Base-by-base conservation (phyloP, 2,113 vertebrate species). In the Accipiter cooperii region DNA sequence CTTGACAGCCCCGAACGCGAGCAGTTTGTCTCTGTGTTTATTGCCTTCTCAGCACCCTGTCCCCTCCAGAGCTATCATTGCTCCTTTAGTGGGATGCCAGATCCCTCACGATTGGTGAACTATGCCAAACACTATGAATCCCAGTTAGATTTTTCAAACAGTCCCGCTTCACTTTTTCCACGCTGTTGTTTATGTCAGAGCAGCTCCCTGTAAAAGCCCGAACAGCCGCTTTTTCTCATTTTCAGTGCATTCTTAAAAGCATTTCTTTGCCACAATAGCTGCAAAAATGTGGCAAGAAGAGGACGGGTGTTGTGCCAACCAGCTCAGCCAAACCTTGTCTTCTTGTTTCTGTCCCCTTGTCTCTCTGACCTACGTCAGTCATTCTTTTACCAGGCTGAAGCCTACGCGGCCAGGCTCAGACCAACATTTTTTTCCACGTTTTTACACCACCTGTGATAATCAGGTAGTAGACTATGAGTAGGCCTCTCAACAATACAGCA, bases 391-490 rank as follows among this genome's bases (percentile, higher is more conserved):
- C 13, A 81, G 31, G 55, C 49, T 78, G 73, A 74, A 87, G 69
- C 46, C 69, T 51, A 31, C 0, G 0, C 18, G 28, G 44, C 24
- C 44, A 61, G 36, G 26, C 42, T 79, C 11, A 2, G 40, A 89
- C 54, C 12, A 55, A 44, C 25, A 19, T 10, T 57, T 66, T 68
- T 49, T 12, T 4, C 22, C 10, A 46, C 8, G 6, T 29, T 86
- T 95, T 80, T 12, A 26, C 9, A 40, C 3, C 2, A 5, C 17
- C 55, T 81, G 13, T 40, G 89, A 69, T 31, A 79, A 46, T 33
- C 21, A 83, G 13, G 28, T 24, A 46, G 42, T 13, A 89, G 34
- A 57, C 4, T 54, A 26, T 5, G 29, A 84, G 21, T 7, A 87
- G 21, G 49, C 8, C 28, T 40, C n/a, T 63, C 46, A 78, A 3